Evolutionary conservation across 2,113 vertebrate species (phyloP).

Genomic region (Pedetes capensis): DNA sequence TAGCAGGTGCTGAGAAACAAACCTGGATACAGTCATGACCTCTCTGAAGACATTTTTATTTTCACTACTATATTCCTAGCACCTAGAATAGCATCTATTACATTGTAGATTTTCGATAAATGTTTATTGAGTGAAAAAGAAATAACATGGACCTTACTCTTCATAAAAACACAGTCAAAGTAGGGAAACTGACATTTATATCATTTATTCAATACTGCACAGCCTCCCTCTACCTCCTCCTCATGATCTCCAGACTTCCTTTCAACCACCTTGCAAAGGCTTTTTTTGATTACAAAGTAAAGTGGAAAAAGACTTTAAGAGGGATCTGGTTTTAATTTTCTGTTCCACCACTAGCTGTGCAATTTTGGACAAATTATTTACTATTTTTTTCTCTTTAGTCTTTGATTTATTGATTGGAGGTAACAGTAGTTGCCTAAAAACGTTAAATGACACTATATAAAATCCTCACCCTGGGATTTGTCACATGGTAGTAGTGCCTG

Average conservation of each 20-base stretch:
- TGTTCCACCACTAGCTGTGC: not conserved
- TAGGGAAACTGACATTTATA: not conserved
- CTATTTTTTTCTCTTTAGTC: not conserved
- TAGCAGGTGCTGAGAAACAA: not conserved
- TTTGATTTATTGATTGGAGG: slow-evolving; percentile 33
- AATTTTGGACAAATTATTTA: slow-evolving; percentile 33
- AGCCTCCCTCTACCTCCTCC: not conserved
- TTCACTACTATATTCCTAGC: not conserved
- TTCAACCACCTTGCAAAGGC: not conserved
- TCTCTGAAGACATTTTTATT: not conserved
- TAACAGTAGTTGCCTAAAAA: not conserved
- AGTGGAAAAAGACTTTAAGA: slow-evolving; percentile 17
- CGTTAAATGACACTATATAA: slow-evolving; percentile 17
- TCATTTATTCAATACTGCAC: not conserved
- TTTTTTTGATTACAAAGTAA: not conserved
- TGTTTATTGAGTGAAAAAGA: slow-evolving; percentile 3
- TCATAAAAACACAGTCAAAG: not conserved
- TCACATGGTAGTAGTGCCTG: not conserved
- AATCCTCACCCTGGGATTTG: not conserved
- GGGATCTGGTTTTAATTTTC: slow-evolving; percentile 16
- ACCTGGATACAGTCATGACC: not conserved
- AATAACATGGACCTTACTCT: not conserved
- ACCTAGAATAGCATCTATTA: not conserved
- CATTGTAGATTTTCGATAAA: not conserved
- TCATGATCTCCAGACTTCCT: not conserved